A percentile compares a stretch with the other conserved stretches of the same genome.
These are phyloP conservation scores for Pygathrix nemaeus DNA, from an alignment of 2,113 vertebrate species.

Conservation along the genomic window DNA sequence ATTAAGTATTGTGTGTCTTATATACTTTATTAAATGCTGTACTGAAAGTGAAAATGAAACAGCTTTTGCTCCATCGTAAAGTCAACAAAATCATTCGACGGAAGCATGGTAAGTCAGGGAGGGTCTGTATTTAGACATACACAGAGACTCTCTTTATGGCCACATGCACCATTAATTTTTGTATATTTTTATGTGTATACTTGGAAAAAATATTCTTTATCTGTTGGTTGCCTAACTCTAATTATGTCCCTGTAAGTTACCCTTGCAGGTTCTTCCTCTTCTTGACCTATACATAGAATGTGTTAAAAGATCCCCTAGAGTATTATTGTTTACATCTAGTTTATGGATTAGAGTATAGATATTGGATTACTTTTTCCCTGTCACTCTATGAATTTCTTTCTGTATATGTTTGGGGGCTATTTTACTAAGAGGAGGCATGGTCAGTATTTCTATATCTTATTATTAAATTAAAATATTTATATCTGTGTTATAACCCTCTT, in stretches of 20 bases:
- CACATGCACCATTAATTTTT: rapidly evolving
- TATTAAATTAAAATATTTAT: too few relatives aligned
- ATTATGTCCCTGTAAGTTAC: too few relatives aligned
- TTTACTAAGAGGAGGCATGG: not conserved
- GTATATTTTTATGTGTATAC: not conserved
- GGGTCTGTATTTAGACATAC: not conserved
- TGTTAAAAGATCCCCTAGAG: not conserved
- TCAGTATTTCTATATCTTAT: not conserved
- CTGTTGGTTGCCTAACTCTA: not conserved
- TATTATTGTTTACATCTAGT: not conserved
- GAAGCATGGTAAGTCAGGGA: not conserved
- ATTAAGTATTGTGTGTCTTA: not conserved
- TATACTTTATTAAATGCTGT: not conserved
- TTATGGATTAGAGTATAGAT: not conserved
- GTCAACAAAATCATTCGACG: not conserved
- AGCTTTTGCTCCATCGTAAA: not conserved
- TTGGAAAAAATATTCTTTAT: not conserved
- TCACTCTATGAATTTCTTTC: not conserved
- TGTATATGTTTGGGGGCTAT: not conserved
- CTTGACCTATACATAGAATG: too few relatives aligned
- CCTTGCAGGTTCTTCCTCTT: not conserved
- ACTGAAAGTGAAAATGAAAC: not conserved
- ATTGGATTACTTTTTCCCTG: not conserved
- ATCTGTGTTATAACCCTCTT: not conserved
- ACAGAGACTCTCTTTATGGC: not conserved